Evolutionary conservation across 1,140 invertebrate genomes (phyloP).

Genomic region (Tyrophagus putrescentiae): DNA sequence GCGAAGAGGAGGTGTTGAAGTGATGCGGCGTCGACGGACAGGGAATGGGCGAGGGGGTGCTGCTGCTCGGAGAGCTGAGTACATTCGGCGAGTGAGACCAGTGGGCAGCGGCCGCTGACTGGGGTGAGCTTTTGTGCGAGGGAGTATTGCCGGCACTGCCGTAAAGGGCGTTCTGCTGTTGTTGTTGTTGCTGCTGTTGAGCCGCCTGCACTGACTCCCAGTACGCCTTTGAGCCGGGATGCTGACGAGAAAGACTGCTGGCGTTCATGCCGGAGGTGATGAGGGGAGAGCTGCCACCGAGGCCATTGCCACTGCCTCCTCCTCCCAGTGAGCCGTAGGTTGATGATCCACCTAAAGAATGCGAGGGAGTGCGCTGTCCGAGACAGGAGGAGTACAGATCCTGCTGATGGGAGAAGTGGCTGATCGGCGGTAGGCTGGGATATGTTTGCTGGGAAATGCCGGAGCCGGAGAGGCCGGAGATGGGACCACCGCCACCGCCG

Average conservation of each 20-base stretch:
- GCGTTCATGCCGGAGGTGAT: not conserved
- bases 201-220: too few species aligned
- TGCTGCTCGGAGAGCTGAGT: slow-evolving; percentile 26
- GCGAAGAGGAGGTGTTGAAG: slow-evolving; percentile 24
- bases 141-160: not conserved
- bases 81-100: slow-evolving; percentile 20
- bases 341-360: too few species aligned
- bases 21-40: slow-evolving; percentile 17
- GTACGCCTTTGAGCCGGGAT: not conserved
- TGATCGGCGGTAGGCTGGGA: slow-evolving; percentile 5
- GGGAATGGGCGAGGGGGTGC: slow-evolving; percentile 26
- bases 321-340: too few species aligned
- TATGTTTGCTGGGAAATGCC: not conserved
- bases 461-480: not conserved
- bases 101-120: too few species aligned
- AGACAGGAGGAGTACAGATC: slow-evolving; percentile 2
- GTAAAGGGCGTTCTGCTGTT: not conserved
- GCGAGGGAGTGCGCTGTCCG: not conserved
- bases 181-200: slow-evolving; percentile 1
- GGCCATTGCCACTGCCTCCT: too few species aligned
- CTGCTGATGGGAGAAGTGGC: slow-evolving; percentile 5
- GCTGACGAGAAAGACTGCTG: too few species aligned
- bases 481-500: too few species aligned
- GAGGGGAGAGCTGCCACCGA: not conserved
- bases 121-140: slow-evolving; percentile 9